Percentiles rank a stretch among this genome's conserved stretches.
phyloP scores from a whole-genome alignment of 2,888 invertebrate species.

The Dione vanillae region DNA sequence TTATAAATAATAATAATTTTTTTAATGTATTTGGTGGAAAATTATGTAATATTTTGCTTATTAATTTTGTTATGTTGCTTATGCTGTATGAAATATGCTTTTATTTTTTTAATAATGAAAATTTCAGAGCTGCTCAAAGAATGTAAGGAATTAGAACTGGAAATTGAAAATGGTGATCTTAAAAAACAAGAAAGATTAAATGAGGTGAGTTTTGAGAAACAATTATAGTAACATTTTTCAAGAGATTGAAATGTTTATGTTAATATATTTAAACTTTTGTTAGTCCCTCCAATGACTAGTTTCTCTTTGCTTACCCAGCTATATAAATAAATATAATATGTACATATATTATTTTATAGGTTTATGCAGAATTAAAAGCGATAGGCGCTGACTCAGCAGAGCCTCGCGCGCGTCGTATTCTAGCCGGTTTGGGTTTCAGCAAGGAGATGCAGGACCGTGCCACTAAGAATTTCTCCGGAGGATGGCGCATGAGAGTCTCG shows the following conservation, averaged over 20 bases:
- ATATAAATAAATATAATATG: no score
- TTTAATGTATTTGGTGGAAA: no score
- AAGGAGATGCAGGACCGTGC: slow-evolving; percentile 95
- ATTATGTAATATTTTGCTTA: no score
- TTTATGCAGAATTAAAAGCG: slow-evolving; percentile 97
- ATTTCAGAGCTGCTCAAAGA: slow-evolving; percentile 88
- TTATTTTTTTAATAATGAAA: neutral
- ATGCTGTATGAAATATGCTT: no score
- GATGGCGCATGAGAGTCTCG: slow-evolving; percentile 99
- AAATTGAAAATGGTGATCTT: slow-evolving; percentile 89
- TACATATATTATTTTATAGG: slow-evolving; percentile 68
- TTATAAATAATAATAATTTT: neutral
- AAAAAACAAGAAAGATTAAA: slow-evolving; percentile 91
- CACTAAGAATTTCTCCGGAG: slow-evolving; percentile 95
- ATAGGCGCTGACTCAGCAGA: slow-evolving; percentile 99
- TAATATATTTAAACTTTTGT: no score
- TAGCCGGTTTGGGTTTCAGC: slow-evolving; percentile 98
- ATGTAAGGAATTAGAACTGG: slow-evolving; percentile 91
- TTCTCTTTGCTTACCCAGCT: neutral
- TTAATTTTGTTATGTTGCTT: no score
- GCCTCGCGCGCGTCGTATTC: slow-evolving; percentile 96
- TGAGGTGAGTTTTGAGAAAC: slow-evolving; percentile 80
- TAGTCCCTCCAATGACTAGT: no score
- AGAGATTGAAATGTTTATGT: no score
- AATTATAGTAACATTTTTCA: neutral